Base-by-base conservation (phyloP, 1,140 invertebrate genomes). In the Dinothrombium tinctorium region DNA sequence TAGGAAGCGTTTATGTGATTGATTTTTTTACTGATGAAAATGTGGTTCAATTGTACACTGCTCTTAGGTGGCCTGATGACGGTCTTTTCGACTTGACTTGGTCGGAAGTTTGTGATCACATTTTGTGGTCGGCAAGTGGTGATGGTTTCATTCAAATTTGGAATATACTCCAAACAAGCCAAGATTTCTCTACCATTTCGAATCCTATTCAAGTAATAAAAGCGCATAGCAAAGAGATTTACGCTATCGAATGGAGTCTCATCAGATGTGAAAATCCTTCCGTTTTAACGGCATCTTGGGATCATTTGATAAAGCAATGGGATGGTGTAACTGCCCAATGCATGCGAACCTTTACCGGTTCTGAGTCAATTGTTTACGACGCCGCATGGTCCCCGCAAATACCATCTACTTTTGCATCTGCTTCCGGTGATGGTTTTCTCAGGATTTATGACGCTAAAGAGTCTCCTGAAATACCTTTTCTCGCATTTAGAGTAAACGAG, bases 41-140 rank as follows among this genome's bases (percentile, higher is more conserved):
- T n/a, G n/a, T n/a, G n/a, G n/a, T n/a, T n/a, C n/a, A n/a, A n/a
- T n/a, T n/a, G n/a, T n/a, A n/a, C n/a, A n/a, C n/a, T 26, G 66
- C 70, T 51, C 49, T 69, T 51, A 50, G 75, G 47, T 79, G 74
- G 73, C 8, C 17, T 11, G 66, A 63, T 40, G 74, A 79, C 63
- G 74, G 73, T 12, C 54, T 82, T 12, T 79, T 77, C 63, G 77
- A 80, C 66, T 68, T 78, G 33, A 67, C 69, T 29, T 80, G 76
- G 76, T 73, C 72, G 47, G 74, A 76, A 47, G 64, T 63, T 31
- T 66, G 70, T 51, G 64, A 71, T 19, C 68, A 70, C 48, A 59
- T 72, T 6, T 63, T 74, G 1, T 68, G 76, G 2, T 73, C 72
- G 31, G 73, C 69, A 3, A 69, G 71, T 40, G 76, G 76, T 0